These are phyloP conservation scores for Epinotia ramella DNA, from an alignment of 2,888 invertebrate species.

Conservation along the genomic window DNA sequence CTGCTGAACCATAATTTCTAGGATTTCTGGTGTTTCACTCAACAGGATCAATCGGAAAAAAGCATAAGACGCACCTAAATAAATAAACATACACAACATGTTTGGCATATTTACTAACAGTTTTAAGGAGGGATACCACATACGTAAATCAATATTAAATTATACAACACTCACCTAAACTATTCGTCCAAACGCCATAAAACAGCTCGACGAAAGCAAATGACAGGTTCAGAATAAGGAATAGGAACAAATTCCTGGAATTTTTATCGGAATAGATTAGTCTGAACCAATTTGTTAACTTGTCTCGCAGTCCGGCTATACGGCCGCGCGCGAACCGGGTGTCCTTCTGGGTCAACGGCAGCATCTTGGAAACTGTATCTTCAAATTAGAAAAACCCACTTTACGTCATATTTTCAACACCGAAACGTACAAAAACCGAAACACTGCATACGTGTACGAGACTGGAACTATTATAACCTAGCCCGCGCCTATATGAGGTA, in stretches of 20 bases:
- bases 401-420: slow-evolving; percentile 73
- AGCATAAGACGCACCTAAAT: slow-evolving; percentile 1
- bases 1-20: no score
- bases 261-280: slow-evolving; percentile 96
- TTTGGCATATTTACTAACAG: slow-evolving; percentile 40
- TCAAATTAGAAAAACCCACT: slow-evolving; percentile 53
- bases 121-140: not conserved
- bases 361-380: slow-evolving; percentile 81
- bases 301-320: slow-evolving; percentile 88
- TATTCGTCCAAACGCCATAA: slow-evolving; percentile 96
- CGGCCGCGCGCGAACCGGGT: slow-evolving; percentile 83
- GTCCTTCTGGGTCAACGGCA: slow-evolving; percentile 92
- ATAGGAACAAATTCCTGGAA: slow-evolving; percentile 97
- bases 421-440: slow-evolving; percentile 66
- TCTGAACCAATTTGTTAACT: slow-evolving; percentile 91
- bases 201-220: slow-evolving; percentile 98
- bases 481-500: slow-evolving; percentile 47
- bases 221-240: slow-evolving; percentile 95
- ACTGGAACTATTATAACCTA: slow-evolving; percentile 76
- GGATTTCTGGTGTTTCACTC: no score
- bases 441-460: slow-evolving; percentile 82
- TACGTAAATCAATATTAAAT: slow-evolving; percentile 1
- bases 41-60: no score
- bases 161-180: slow-evolving; percentile 87
- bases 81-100: slow-evolving; percentile 8